A percentile compares a stretch with the other conserved stretches of the same genome.
Evolutionary conservation across 2,113 vertebrate species (phyloP).

Genomic region (Pteruthius melanotis): DNA sequence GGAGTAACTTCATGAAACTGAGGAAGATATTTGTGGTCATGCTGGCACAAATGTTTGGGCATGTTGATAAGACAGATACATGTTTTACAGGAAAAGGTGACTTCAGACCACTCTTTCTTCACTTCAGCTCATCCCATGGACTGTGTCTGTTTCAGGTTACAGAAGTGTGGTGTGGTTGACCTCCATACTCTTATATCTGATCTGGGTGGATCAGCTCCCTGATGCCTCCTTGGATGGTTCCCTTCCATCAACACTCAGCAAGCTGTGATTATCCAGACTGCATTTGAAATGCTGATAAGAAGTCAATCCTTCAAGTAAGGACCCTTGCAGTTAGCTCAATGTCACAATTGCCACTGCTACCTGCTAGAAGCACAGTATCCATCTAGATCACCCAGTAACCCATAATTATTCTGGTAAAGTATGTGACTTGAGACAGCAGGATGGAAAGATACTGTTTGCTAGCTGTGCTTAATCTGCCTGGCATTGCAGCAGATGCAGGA

Average conservation of each 20-base stretch:
- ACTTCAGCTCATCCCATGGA: background rate
- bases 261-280: background rate
- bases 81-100: background rate
- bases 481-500: background rate
- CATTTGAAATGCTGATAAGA: background rate
- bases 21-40: background rate
- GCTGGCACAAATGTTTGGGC: background rate
- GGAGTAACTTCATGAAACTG: background rate
- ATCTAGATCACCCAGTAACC: background rate
- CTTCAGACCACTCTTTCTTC: background rate
- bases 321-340: background rate
- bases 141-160: background rate
- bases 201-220: background rate
- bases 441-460: background rate
- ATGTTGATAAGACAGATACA: background rate
- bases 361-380: background rate
- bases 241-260: background rate
- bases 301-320: background rate
- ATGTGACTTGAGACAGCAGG: background rate
- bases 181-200: background rate
- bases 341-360: background rate
- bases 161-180: background rate
- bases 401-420: background rate
- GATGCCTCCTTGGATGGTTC: background rate
- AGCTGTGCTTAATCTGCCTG: background rate